Evolutionary conservation across 2,797 vertebrate genomes (phyloP).

Genomic region (Phylloscopus collybita): DNA sequence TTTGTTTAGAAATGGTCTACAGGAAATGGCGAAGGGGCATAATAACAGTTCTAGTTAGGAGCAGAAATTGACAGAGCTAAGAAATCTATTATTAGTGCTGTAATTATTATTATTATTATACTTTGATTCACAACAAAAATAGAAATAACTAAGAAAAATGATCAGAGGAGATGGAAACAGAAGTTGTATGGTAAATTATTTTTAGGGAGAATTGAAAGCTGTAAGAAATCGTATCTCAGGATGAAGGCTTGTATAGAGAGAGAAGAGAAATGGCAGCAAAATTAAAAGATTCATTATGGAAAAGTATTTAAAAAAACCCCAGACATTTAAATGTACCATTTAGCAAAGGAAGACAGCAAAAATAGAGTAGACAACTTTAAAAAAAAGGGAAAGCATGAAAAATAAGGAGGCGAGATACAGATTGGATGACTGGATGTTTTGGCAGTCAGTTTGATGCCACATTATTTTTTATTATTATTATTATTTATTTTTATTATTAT

Average conservation of each 20-base stretch:
- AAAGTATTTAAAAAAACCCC: not conserved
- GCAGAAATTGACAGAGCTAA: not conserved
- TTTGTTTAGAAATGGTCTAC: not conserved
- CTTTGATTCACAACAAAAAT: not conserved
- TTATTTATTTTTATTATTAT: not conserved
- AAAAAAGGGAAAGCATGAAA: not conserved
- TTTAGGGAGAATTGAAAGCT: not conserved
- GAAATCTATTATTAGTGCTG: not conserved
- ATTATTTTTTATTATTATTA: not conserved
- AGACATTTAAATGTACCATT: not conserved
- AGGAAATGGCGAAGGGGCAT: not conserved
- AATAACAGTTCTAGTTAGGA: not conserved
- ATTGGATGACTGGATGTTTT: not conserved
- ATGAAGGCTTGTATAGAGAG: not conserved
- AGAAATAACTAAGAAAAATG: not conserved
- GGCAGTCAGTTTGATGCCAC: not conserved
- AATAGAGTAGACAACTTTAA: not conserved
- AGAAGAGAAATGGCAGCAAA: not conserved
- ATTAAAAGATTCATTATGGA: not conserved
- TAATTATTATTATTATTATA: not conserved
- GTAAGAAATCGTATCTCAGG: not conserved
- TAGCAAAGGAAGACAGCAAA: not conserved
- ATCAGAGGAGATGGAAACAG: not conserved
- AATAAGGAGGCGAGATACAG: not conserved
- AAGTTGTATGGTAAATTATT: not conserved